Base-by-base conservation (phyloP, 2,797 vertebrate species). In the Alectoris magna region DNA sequence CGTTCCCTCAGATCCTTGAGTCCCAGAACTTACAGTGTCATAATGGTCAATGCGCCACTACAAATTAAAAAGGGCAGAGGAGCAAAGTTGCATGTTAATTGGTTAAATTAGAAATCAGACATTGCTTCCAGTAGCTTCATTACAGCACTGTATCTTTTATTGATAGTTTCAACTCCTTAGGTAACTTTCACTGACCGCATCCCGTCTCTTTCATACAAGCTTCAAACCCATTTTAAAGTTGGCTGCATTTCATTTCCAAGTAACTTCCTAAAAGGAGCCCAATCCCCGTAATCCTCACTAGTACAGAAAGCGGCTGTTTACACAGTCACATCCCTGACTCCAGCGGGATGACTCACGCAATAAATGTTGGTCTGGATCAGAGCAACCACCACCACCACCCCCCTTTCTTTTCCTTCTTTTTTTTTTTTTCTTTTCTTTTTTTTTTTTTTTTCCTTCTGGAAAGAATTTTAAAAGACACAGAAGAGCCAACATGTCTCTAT, bases 401-500 rank as follows among this genome's bases (percentile, higher is more conserved):
- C 12, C 4, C 56, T n/a, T 66, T 8, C 6, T 18, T 41, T 19
- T 39, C 5, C 18, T 34, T 34, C 34, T 34, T 34, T 34, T 39
- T 39, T 51, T 51, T 51, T 26, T 70, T 34, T 41, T n/a, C 16
- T 23, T 74, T 36, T 46, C n/a, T 51, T 51, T 51, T 26, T 70
- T 34, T 41, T n/a, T 23, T 23, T 74, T 36, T 46, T 0, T 24
- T 34, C 38, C 44, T 71, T 63, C 66, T 55, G 60, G 12, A 10
- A 91, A 90, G 74, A 87, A 94, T 87, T 91, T 90, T 70, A 79
- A 88, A 90, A 72, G 93, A 73, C 82, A 39, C 66, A 51, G 76
- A 68, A 90, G 79, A 90, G 70, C 89, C 87, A 93, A 92, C 21
- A 22, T 91, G 80, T 76, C 94, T 92, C 94, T 96, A 96, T 96